These are phyloP conservation scores for Ferrisia virgata DNA, from an alignment of 2,888 invertebrate species.

Conservation along the genomic window DNA sequence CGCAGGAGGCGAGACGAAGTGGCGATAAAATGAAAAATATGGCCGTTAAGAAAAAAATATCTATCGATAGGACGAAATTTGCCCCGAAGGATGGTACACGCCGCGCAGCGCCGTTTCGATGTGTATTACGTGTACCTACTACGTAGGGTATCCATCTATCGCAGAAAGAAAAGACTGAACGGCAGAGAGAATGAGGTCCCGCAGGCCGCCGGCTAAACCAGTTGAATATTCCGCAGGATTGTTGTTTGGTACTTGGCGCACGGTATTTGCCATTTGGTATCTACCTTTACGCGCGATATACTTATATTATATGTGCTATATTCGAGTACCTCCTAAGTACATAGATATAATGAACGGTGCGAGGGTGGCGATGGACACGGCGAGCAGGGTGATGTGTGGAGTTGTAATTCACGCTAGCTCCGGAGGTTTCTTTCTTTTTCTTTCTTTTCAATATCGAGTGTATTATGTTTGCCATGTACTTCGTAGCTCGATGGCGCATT, in stretches of 20 bases:
- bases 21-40: neutral
- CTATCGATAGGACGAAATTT: constrained; percentile 1
- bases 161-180: neutral
- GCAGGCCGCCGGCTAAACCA: constrained; percentile 19
- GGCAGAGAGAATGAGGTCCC: constrained; percentile 15
- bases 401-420: neutral
- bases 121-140: too few relatives aligned
- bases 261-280: too few relatives aligned
- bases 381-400: neutral
- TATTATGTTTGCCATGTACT: too few relatives aligned
- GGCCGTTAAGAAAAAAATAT: neutral
- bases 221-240: constrained; percentile 29
- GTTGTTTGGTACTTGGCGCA: too few relatives aligned
- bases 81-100: neutral
- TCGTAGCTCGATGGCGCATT: neutral
- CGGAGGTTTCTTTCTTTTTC: neutral
- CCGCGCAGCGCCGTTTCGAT: too few relatives aligned
- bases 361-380: too few relatives aligned
- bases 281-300: too few relatives aligned
- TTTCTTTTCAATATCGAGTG: too few relatives aligned
- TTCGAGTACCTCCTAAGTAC: too few relatives aligned
- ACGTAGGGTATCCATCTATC: too few relatives aligned
- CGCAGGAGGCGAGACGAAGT: neutral
- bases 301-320: too few relatives aligned
- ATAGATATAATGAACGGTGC: too few relatives aligned